Evolutionary conservation across 2,113 vertebrate genomes (phyloP), one percentile per base, ranked within the genome.

Genomic region (Chionomys nivalis): DNA sequence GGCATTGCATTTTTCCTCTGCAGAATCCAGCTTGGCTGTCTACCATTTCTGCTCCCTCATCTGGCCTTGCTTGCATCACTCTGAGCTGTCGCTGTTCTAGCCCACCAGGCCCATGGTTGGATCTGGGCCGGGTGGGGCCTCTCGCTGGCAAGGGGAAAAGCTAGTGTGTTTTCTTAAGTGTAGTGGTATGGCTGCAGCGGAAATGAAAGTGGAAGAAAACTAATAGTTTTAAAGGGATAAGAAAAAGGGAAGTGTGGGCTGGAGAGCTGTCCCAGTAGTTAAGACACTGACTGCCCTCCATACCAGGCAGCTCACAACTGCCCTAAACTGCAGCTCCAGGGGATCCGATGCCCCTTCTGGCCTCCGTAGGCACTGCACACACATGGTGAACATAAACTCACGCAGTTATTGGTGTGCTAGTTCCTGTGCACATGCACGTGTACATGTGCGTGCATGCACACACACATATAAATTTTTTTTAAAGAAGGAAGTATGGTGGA

Each of bases 201-300:
- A 87, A 96, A 63, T 58, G 52, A 90, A 96, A 91, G 66, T 77
- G 39, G 82, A 91, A 88, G 72, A 39, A 39, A 96, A 87, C 61
- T 17, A 21, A 63, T 14, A 77, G 31, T 76, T 70, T 70, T 52
- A 42, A 78, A 96, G 47, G 31, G 61, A n/a, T 68, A 24, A 65
- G 28, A 70, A 89, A 66, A 76, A 44, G n/a, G 63, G 19, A 49
- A 49, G 42, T 68, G 63, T 36, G 31, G 31, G 83, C 83, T 21
- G 28, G 28, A 47, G 61, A 86, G 61, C 44, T 9, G 28, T 31
- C n/a, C 16, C 26, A 17, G n/a, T 31, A 12, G 61, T 85, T 65
- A 11, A 17, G 26, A 83, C 26, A 17, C 58, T 44, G 58, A 2
- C 17, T 86, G 28, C 31, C 47, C 28, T 86, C 39, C 58, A 31